Evolutionary conservation across 64 coral and sea anemone genomes (phyloP).

Genomic region (Montipora sp.): DNA sequence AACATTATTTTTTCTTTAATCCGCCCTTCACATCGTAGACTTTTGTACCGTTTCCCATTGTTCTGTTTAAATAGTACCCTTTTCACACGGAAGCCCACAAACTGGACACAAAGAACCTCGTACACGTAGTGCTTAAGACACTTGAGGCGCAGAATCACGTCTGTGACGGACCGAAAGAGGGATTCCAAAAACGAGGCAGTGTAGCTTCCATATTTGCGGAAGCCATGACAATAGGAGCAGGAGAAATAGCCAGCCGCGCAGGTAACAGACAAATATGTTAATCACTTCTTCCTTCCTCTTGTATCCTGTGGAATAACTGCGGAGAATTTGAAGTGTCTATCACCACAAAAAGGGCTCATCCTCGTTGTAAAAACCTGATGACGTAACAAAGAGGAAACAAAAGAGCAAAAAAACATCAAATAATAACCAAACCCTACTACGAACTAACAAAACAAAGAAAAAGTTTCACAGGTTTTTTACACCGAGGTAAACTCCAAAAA

Average conservation of each 20-base stretch:
- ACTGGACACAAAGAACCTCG: constrained; percentile 92
- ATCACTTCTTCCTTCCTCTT: too few relatives aligned
- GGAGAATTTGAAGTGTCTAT: too few relatives aligned
- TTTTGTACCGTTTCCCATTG: not conserved
- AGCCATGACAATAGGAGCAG: not conserved
- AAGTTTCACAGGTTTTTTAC: too few relatives aligned
- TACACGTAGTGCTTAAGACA: constrained; percentile 94
- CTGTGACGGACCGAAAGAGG: constrained; percentile 77
- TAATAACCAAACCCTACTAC: too few relatives aligned
- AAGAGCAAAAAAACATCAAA: too few relatives aligned
- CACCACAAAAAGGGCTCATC: too few relatives aligned
- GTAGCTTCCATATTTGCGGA: constrained; percentile 63
- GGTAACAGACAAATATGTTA: not conserved
- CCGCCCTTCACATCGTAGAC: not conserved
- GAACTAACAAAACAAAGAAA: too few relatives aligned
- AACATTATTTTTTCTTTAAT: too few relatives aligned
- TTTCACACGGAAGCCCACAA: constrained; percentile 85
- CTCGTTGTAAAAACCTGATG: too few relatives aligned
- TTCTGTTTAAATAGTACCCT: constrained; percentile 42
- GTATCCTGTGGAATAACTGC: too few relatives aligned
- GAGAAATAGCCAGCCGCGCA: not conserved
- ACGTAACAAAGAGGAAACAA: too few relatives aligned
- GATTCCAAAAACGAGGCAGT: constrained; percentile 53
- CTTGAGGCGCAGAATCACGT: constrained; percentile 95
- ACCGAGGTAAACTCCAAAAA: too few relatives aligned